A percentile compares a stretch with the other conserved stretches of the same genome.
phyloP scores from a whole-genome alignment of 2,888 invertebrate species.

The Tuberolachnus salignus region DNA sequence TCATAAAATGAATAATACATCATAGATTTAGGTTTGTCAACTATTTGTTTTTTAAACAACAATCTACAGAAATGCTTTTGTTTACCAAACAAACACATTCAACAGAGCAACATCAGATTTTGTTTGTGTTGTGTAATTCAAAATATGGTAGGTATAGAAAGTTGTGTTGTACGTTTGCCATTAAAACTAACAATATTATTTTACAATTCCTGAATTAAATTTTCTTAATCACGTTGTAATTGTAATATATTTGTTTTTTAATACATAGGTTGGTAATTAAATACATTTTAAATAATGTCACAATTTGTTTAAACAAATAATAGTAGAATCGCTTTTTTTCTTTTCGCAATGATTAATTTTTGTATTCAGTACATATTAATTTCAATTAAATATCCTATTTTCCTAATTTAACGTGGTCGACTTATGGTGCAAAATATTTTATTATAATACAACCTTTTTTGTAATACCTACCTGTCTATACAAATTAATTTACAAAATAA shows the following conservation, averaged over 20 bases:
- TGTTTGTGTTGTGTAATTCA: conserved; percentile 20
- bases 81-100: conserved; percentile 37
- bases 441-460: no score
- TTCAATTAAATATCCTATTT: no score
- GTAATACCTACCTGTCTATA: no score
- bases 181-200: conserved; percentile 27
- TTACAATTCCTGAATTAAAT: conserved; percentile 9
- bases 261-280: not conserved
- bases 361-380: no score
- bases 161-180: conserved; percentile 1
- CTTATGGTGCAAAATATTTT: no score
- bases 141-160: conserved; percentile 40
- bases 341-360: no score
- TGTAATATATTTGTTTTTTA: not conserved
- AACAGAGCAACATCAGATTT: conserved; percentile 32
- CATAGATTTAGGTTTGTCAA: conserved; percentile 36
- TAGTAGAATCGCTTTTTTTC: no score
- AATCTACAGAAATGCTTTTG: conserved; percentile 31
- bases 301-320: no score
- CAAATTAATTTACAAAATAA: no score
- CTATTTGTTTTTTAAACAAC: conserved; percentile 41
- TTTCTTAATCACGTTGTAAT: not conserved
- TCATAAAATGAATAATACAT: conserved; percentile 35
- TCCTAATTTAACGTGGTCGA: no score
- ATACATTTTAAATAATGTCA: no score